These are phyloP conservation scores for Clepsis dumicolana DNA, from an alignment of 2,888 invertebrate species.

Conservation along the genomic window DNA sequence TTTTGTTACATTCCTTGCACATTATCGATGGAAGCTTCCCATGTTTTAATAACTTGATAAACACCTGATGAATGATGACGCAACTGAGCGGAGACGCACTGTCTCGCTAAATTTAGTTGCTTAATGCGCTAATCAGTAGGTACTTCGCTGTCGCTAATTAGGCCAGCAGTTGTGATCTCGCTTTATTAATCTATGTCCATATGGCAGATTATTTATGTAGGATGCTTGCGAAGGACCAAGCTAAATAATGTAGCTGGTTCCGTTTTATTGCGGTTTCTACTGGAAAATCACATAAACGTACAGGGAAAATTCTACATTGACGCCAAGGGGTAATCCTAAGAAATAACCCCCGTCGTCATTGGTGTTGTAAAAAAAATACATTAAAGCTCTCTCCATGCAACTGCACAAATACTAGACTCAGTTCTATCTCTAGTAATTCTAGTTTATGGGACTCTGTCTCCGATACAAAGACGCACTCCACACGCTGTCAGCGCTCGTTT, in stretches of 20 bases:
- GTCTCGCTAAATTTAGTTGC: background rate
- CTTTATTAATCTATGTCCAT: background rate
- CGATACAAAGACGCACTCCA: too few relatives aligned
- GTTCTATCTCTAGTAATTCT: too few relatives aligned
- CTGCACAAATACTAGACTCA: too few relatives aligned
- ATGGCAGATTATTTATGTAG: background rate
- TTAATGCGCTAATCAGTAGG: background rate
- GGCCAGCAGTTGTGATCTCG: background rate
- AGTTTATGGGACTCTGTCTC: too few relatives aligned
- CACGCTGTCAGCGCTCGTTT: too few relatives aligned
- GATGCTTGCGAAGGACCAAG: background rate
- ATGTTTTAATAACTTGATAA: background rate
- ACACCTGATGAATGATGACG: background rate
- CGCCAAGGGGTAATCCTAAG: background rate
- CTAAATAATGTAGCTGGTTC: too few relatives aligned
- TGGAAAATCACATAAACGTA: background rate
- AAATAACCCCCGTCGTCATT: background rate
- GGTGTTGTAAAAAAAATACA: too few relatives aligned
- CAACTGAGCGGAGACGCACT: slow-evolving; percentile 4
- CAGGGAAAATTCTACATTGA: background rate
- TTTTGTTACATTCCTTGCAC: background rate
- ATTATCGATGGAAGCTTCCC: background rate
- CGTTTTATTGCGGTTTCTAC: background rate
- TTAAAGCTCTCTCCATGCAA: too few relatives aligned
- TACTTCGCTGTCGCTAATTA: background rate